Conservation (phyloP, 2,113 vertebrate species). For the Macrotis lagotis region DNA sequence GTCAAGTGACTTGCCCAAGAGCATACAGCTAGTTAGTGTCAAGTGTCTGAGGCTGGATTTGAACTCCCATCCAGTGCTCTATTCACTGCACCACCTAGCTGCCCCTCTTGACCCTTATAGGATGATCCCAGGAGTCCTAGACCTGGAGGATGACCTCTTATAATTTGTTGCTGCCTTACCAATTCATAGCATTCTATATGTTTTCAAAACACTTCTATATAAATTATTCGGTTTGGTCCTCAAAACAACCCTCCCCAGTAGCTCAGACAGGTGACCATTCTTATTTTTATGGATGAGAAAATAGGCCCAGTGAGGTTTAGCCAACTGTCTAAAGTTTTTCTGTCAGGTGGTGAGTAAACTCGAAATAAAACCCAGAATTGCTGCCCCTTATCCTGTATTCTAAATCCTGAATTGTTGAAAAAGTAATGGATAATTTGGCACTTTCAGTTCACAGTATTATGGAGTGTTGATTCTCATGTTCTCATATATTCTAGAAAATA, state of each 20-base stretch:
- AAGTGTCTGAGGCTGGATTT: no score
- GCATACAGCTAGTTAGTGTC: no score
- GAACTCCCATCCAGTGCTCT: no score
- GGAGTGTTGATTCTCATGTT: background rate
- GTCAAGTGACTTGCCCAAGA: no score
- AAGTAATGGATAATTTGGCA: background rate
- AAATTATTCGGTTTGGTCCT: background rate
- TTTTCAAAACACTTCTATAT: constrained; percentile 10
- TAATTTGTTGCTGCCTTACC: background rate
- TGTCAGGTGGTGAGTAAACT: background rate
- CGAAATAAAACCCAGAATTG: background rate
- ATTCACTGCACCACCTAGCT: no score
- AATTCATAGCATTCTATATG: background rate
- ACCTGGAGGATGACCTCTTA: background rate
- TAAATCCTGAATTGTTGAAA: background rate
- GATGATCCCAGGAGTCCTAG: background rate
- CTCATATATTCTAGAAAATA: background rate
- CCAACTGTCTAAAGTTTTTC: background rate
- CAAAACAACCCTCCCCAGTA: no score
- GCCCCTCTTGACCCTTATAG: no score
- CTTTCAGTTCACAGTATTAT: no score
- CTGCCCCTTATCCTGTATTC: background rate
- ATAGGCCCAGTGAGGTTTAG: background rate
- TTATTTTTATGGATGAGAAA: background rate
- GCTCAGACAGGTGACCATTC: background rate